Evolutionary conservation across 2,888 invertebrate species (phyloP).

Genomic region (Cistogaster globosa): DNA sequence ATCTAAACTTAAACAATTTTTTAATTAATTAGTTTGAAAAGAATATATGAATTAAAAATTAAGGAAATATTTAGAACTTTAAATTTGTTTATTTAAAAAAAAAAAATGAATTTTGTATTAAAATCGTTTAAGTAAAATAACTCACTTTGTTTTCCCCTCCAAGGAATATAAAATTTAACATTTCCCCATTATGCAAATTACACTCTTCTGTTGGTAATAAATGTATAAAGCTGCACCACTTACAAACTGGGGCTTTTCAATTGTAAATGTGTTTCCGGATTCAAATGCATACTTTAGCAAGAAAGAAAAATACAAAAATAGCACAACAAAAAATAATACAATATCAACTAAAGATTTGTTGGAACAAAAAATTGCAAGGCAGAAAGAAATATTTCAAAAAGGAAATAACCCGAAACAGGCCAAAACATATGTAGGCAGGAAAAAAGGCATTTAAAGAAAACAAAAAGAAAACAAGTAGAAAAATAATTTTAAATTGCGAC

Average conservation of each 20-base stretch:
- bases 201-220: constrained; percentile 2
- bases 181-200: no score
- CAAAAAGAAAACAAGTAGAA: not conserved
- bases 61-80: no score
- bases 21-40: no score
- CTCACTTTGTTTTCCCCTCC: no score
- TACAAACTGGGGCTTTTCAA: constrained; percentile 39
- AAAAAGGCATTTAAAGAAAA: not conserved
- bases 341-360: not conserved
- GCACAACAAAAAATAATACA: not conserved
- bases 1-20: no score
- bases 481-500: no score
- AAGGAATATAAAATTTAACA: no score
- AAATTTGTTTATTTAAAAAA: no score
- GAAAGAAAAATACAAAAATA: not conserved
- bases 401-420: constrained; percentile 20
- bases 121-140: no score
- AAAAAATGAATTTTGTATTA: no score
- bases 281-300: constrained; percentile 26
- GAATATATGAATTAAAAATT: no score
- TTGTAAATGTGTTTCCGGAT: constrained; percentile 54
- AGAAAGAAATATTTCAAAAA: not conserved
- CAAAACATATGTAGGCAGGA: constrained; percentile 13
- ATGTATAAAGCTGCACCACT: constrained; percentile 11
- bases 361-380: not conserved